Base-by-base conservation (phyloP, 2,888 invertebrate genomes). In the Perizoma affinitatum region DNA sequence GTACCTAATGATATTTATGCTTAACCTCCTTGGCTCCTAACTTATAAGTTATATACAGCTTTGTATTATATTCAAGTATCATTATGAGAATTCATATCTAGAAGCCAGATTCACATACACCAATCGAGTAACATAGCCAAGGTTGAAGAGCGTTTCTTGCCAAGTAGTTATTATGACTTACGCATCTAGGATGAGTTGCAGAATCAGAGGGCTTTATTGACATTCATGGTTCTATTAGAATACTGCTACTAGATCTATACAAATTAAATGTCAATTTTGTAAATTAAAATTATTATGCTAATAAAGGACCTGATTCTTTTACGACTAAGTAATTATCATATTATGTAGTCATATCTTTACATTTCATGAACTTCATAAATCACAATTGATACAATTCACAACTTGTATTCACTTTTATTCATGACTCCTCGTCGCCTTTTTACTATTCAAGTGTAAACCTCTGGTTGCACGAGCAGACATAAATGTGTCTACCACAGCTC, bases 401-500 rank as follows among this genome's bases (percentile, higher is more conserved):
- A 22, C 22, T 22, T 22, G 3, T 22, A 22, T 22, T 22, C 3
- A 22, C 22, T 3, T 22, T 22, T 22, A 22, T 22, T 22, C 22
- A 22, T 22, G 22, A 1, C 22, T 11, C 8, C 10, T n/a, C n/a
- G n/a, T n/a, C n/a, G n/a, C n/a, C n/a, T 5, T 10, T 10, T 10
- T 6, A 43, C 43, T 11, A 10, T 43, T 10, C 43, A 5, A 5
- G n/a, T n/a, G 43, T 43, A 43, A 10, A 11, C 10, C 43, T 10
- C 10, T 5, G 6, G 11, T 10, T 6, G 43, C 6, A 35, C 6
- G 35, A 6, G 34, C 38, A 53, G 59, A 54, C 54, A 3, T 34
- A 76, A 74, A 73, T 54, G 54, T 50, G 65, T 62, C 56, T 54
- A 44, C 61, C 67, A 47, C 65, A 67, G 54, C 67, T 61, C 57